These are phyloP conservation scores for Monomorium pharaonis DNA, from an alignment of 1,140 invertebrate genomes.

Conservation along the genomic window DNA sequence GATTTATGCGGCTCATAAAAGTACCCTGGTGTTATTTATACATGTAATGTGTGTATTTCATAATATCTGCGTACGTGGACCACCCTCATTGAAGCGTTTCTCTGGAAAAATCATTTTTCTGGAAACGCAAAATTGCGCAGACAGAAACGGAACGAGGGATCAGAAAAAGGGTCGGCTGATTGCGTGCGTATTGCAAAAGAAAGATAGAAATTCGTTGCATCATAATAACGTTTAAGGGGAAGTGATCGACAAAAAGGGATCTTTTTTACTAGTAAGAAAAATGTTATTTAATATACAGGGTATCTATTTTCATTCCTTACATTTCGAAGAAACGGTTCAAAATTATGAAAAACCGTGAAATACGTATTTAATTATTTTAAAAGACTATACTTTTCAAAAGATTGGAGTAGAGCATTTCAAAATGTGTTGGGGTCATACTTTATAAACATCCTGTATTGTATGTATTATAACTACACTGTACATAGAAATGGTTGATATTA, in stretches of 20 bases:
- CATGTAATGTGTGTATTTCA: not conserved
- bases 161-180: conserved; percentile 7
- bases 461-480: not conserved
- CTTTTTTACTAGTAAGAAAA: not conserved
- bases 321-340: no score
- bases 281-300: not conserved
- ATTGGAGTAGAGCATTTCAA: no score
- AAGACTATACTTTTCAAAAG: no score
- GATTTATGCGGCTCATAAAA: conserved; percentile 79
- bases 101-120: not conserved
- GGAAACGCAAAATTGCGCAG: not conserved
- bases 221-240: not conserved
- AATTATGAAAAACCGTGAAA: no score
- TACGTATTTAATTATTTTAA: no score
- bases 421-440: no score
- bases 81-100: not conserved
- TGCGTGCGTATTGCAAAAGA: not conserved
- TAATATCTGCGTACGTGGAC: not conserved
- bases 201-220: not conserved
- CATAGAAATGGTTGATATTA: not conserved
- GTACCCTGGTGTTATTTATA: conserved; percentile 78
- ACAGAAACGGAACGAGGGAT: not conserved
- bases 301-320: no score
- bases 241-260: not conserved
- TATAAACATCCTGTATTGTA: not conserved